A percentile compares a stretch with the other conserved stretches of the same genome.
These are phyloP conservation scores for Axis porcinus DNA, from an alignment of 2,113 vertebrate species.

Conservation along the genomic window DNA sequence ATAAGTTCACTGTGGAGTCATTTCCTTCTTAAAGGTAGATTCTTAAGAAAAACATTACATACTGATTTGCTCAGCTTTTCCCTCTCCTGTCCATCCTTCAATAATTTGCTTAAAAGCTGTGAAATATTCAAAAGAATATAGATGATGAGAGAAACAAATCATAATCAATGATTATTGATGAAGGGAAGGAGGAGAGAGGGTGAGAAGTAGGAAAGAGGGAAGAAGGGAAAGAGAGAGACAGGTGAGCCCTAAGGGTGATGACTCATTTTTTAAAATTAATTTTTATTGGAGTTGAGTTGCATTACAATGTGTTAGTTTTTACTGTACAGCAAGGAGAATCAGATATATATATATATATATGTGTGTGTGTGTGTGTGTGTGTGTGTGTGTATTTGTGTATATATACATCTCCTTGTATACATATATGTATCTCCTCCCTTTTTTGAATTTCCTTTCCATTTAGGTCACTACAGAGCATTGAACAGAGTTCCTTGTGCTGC, in stretches of 20 bases:
- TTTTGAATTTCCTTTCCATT: not conserved
- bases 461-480: not conserved
- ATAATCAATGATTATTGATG: not conserved
- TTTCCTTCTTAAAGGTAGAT: not conserved
- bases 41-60: not conserved
- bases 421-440: not conserved
- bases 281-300: not conserved
- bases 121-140: not conserved
- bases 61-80: not conserved
- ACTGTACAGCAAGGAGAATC: not conserved
- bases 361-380: too few species aligned
- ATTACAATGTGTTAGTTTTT: not conserved
- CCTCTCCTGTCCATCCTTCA: not conserved
- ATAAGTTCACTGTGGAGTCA: not conserved
- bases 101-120: not conserved
- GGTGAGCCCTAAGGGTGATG: not conserved
- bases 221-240: not conserved
- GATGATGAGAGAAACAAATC: not conserved
- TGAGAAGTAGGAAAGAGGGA: not conserved
- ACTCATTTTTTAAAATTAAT: not conserved
- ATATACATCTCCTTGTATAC: not conserved
- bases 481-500: not conserved
- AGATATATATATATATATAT: accelerated
- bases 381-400: too few species aligned
- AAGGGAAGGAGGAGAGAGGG: not conserved